Conservation (phyloP, 2,797 vertebrate genomes). For the Amniataba percoides region DNA sequence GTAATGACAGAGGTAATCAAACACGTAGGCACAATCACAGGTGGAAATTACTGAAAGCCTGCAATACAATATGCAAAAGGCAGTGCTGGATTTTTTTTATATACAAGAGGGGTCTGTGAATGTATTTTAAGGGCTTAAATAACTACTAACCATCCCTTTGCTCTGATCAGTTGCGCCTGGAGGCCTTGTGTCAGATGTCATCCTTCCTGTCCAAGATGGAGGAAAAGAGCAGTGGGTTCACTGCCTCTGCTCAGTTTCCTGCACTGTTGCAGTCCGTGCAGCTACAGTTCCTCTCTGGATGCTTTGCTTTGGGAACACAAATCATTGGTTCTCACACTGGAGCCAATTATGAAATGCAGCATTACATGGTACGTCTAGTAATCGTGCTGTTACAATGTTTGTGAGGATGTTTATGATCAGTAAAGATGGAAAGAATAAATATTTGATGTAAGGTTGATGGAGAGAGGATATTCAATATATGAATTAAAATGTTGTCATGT, state of each 20-base stretch:
- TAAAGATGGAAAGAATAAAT: conserved; percentile 9
- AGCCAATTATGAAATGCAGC: conserved; percentile 80
- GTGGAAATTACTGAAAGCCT: not conserved
- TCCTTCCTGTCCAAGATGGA: conserved; percentile 88
- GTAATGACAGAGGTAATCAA: not conserved
- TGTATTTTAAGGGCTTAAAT: not conserved
- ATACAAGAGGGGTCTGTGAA: not conserved
- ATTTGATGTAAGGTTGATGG: conserved; percentile 14
- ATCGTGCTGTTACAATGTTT: conserved; percentile 8
- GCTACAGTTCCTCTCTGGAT: conserved; percentile 88
- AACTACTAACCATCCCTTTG: not conserved
- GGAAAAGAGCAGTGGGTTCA: conserved; percentile 78
- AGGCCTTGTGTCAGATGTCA: conserved; percentile 88
- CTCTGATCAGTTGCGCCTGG: conserved; percentile 82
- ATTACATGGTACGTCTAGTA: conserved; percentile 82
- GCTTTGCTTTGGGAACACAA: conserved; percentile 85
- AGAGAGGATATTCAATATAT: not conserved
- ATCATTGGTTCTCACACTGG: conserved; percentile 73
- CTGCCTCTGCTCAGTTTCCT: conserved; percentile 73
- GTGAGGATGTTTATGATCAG: conserved; percentile 12
- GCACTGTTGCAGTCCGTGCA: conserved; percentile 86
- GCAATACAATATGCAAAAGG: not conserved
- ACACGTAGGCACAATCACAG: not conserved
- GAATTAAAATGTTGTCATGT: not conserved
- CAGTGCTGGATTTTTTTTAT: not conserved